Evolutionary conservation across 2,888 invertebrate genomes (phyloP), one percentile per base, ranked within the genome.

Genomic region (Urechis unicinctus): DNA sequence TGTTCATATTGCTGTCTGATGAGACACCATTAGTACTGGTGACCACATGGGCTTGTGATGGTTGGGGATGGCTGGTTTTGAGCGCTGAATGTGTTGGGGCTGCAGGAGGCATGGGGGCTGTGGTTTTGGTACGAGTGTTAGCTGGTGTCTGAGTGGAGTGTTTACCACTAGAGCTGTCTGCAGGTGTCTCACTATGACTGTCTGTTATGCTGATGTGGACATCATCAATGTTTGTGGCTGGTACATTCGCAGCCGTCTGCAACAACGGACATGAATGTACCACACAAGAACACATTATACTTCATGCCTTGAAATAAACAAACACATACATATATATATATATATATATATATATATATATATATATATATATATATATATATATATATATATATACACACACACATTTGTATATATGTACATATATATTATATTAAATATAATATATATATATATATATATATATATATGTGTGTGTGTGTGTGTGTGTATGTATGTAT

Each of bases 181-280:
- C 41, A 13, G 41, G 13, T 36, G 9, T 36, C 13, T 36, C 41
- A 36, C 41, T 36, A 13, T 13, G 41, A 36, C 17, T 17, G 36
- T 36, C 36, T 9, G 9, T 17, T 17, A 17, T 17, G 17, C 66
- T 70, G 5, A 78, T 64, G 49, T 68, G 70, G 0, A 78, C 72
- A 56, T 77, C 71, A 58, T 73, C 72, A 30, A 74, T 66, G 55
- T 71, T 69, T 31, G 72, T 68, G 22, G 68, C 64, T 52, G 71
- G 70, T 41, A 69, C 30, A 51, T 65, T 63, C 43, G 72, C 69
- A 43, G 57, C 31, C 17, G 6, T 24, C 50, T 50, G 24, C 48
- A 31, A 21, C 22, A 21, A 13, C 24, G 6, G 24, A n/a, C 13
- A 45, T 6, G 22, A 45, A 45, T 45, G 24, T 13, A 36, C 13